Conservation (phyloP, 2,113 vertebrate genomes). For the Urocynchramus pylzowi region DNA sequence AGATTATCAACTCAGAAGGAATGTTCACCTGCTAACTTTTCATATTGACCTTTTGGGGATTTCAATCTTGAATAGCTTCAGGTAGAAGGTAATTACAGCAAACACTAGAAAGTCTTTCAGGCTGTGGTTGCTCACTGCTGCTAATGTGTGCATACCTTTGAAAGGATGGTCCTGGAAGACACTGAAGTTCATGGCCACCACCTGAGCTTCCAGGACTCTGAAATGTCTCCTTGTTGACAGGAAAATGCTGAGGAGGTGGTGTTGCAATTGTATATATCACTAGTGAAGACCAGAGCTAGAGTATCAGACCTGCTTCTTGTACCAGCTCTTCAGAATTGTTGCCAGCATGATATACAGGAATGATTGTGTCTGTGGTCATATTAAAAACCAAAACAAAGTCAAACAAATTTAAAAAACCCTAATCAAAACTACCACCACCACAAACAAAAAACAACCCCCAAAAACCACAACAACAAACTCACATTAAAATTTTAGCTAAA, state of each 20-base stretch:
- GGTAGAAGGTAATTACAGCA: background rate
- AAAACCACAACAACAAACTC: background rate
- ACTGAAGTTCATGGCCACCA: accelerated
- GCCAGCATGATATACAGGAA: background rate
- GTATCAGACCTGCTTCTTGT: background rate
- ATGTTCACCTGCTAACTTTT: background rate
- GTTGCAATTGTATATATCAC: background rate
- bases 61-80: background rate
- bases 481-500: background rate
- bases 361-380: background rate
- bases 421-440: background rate
- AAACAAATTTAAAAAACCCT: background rate
- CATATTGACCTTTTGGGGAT: background rate
- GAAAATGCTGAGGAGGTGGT: background rate
- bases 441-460: background rate
- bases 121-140: background rate
- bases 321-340: background rate
- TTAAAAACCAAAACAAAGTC: background rate
- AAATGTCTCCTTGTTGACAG: background rate
- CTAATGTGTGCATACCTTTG: background rate
- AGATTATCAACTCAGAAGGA: background rate
- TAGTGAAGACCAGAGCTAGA: background rate
- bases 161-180: background rate
- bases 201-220: background rate
- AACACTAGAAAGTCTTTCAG: background rate